These are phyloP conservation scores for Thymelicus acteon DNA, from an alignment of 2,888 invertebrate genomes.

Conservation along the genomic window DNA sequence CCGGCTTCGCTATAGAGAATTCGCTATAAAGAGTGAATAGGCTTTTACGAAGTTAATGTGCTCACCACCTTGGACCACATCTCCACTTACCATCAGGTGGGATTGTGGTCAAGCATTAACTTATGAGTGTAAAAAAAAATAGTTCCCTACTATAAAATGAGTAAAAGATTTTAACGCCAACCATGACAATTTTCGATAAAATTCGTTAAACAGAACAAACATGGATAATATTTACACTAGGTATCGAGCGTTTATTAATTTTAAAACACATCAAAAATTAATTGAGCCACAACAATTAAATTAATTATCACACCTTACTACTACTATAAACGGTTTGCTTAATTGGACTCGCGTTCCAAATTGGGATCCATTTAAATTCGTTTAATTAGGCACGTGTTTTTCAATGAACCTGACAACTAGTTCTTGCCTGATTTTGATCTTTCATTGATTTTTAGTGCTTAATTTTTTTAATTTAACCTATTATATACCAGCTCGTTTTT, in stretches of 20 bases:
- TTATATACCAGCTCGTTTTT: too few relatives aligned
- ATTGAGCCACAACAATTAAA: slow-evolving; percentile 19
- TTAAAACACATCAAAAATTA: slow-evolving; percentile 25
- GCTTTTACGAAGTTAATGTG: too few relatives aligned
- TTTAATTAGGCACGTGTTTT: slow-evolving; percentile 8
- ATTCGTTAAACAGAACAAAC: slow-evolving; percentile 15
- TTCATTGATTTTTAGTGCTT: background rate
- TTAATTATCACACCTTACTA: slow-evolving; percentile 19
- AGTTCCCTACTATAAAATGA: too few relatives aligned
- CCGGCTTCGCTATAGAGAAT: too few relatives aligned
- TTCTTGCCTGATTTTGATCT: background rate
- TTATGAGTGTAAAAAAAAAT: too few relatives aligned
- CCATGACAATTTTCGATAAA: background rate
- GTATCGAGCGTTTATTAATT: slow-evolving; percentile 16
- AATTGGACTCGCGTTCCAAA: slow-evolving; percentile 8
- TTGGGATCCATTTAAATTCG: slow-evolving; percentile 12
- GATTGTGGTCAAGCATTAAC: too few relatives aligned
- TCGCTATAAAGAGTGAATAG: too few relatives aligned
- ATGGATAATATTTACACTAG: slow-evolving; percentile 18
- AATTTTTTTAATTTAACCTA: too few relatives aligned
- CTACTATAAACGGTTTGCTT: slow-evolving; percentile 7
- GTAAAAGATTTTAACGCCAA: background rate
- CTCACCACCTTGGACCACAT: too few relatives aligned
- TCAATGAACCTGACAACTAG: background rate
- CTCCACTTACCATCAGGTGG: too few relatives aligned